Base-by-base conservation (phyloP, 2,113 vertebrate genomes). In the Grantiella picta region DNA sequence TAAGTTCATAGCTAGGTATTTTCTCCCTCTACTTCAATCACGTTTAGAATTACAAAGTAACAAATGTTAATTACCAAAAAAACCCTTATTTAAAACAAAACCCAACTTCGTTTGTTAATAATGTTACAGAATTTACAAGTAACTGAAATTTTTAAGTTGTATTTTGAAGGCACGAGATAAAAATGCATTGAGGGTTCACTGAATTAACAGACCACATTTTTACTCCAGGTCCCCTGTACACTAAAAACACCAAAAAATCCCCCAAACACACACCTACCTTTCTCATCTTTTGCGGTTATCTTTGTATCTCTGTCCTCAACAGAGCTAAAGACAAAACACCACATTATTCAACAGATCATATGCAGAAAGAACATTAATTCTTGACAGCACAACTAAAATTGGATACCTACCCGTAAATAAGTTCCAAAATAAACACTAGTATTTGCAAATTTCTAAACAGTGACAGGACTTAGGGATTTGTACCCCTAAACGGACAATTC, bases 261-360 rank as follows among this genome's bases (percentile, higher is more conserved):
- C 3, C 27, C 42, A 21, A 12, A 33, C 2, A 7, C 4, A 36
- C 9, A 50, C 97, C 64, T 94, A 99, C 99, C 98, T 98, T 99
- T 99, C 71, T 99, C 99, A 92, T 99, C 99, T 79, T 99, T 99
- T 68, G 98, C 77, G 75, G 97, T 53, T 3, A 95, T 88, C 94
- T 98, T 99, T 94, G 82, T 81, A 90, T 98, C 98, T 96, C 98
- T 92, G 73, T 91, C 98, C 94, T 98, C 98, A 94, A 97, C 97
- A 95, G 97, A 73, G 97, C 99, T 99, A 98, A 94, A 98, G 97
- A 98, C 69, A 99, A 98, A 98, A 97, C 44, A 92, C 3, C 69
- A 40, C 7, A 15, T 97, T 97, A 98, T 42, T 97, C 57, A 96
- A 49, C 33, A 3, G 28, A 22, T 45, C 59, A 57, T 15, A 69